Evolutionary conservation across 2,797 vertebrate genomes (phyloP).

Genomic region (Potorous gilbertii): DNA sequence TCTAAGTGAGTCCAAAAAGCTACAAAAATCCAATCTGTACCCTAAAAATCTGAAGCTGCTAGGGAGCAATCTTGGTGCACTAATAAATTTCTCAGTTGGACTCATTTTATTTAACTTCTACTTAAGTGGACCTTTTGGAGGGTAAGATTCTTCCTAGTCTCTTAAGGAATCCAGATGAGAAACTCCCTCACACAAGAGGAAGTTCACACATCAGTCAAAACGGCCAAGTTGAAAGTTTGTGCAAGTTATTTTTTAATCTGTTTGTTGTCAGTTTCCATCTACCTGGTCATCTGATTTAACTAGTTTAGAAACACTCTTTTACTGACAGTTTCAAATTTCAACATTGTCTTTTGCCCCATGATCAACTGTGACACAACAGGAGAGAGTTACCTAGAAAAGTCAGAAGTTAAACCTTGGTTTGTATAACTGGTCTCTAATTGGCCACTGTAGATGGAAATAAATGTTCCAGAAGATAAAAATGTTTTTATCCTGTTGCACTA

Average conservation of each 20-base stretch:
- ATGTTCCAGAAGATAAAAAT: not conserved
- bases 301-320: not conserved
- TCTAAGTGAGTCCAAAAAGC: not conserved
- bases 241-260: not conserved
- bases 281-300: not conserved
- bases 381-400: slow-evolving; percentile 8
- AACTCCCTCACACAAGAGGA: not conserved
- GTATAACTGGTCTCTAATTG: not conserved
- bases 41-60: not conserved
- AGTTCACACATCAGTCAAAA: not conserved
- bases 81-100: not conserved
- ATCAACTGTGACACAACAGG: slow-evolving; percentile 22
- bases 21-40: not conserved
- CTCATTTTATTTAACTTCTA: not conserved
- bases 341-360: slow-evolving; percentile 35
- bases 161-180: not conserved
- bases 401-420: slow-evolving; percentile 23
- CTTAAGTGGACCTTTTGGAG: not conserved
- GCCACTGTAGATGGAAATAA: slow-evolving; percentile 49
- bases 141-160: not conserved
- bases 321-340: slow-evolving; percentile 33
- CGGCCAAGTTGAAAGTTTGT: not conserved
- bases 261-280: not conserved
- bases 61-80: not conserved
- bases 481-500: slow-evolving; percentile 25